phyloP scores from a whole-genome alignment of 2,797 vertebrate genomes.

The Basileuterus tristriatus region DNA sequence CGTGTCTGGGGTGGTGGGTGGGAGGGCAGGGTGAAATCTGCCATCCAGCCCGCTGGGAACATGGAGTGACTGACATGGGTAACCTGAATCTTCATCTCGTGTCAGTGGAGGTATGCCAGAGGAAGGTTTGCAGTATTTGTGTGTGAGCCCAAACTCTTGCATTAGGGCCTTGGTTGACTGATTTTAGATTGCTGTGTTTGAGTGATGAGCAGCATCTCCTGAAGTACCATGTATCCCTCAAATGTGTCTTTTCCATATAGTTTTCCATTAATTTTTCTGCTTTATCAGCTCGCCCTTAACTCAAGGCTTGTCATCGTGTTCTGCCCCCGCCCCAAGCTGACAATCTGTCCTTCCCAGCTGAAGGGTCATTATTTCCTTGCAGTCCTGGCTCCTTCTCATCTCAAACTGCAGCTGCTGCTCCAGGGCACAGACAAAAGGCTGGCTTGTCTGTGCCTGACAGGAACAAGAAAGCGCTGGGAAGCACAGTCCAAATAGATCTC shows the following conservation, averaged over 20 bases:
- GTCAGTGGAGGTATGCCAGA: not conserved
- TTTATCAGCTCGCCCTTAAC: not conserved
- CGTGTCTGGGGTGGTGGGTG: rapidly evolving
- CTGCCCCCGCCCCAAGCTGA: rapidly evolving
- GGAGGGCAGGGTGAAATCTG: not conserved
- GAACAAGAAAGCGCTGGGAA: not conserved
- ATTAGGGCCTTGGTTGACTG: not conserved
- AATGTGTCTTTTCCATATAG: not conserved
- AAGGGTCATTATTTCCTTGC: not conserved
- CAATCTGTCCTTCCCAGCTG: not conserved
- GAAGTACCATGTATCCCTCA: not conserved
- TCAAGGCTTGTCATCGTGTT: not conserved
- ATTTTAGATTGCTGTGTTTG: not conserved
- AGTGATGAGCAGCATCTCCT: not conserved
- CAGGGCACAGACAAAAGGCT: not conserved
- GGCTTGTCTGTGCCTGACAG: not conserved
- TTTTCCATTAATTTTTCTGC: not conserved
- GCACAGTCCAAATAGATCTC: not conserved
- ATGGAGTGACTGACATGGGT: rapidly evolving
- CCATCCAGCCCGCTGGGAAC: rapidly evolving
- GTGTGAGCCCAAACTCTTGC: not conserved
- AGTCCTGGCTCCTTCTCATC: not conserved
- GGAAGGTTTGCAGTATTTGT: not conserved
- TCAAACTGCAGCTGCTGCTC: not conserved
- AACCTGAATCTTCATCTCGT: not conserved